These are phyloP conservation scores for Molorchus minor DNA, from an alignment of 2,888 invertebrate species.

Conservation along the genomic window DNA sequence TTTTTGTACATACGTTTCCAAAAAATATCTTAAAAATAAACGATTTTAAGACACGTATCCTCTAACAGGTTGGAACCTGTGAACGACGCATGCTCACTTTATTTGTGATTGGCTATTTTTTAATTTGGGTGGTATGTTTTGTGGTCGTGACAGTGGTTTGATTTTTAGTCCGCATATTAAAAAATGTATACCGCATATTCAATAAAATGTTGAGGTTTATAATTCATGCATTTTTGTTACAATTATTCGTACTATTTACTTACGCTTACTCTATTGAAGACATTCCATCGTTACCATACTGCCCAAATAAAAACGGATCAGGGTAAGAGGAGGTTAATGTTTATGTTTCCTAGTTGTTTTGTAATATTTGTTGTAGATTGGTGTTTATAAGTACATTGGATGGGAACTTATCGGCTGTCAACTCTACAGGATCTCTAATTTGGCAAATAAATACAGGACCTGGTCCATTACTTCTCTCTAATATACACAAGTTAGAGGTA, in stretches of 20 bases:
- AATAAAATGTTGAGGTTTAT: slow-evolving; percentile 15
- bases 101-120: slow-evolving; percentile 5
- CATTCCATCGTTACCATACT: slow-evolving; percentile 45
- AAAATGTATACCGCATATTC: slow-evolving; percentile 7
- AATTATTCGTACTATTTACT: neutral
- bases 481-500: slow-evolving; percentile 88
- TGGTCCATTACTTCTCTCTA: slow-evolving; percentile 84
- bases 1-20: too few relatives aligned
- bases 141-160: neutral
- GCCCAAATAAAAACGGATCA: slow-evolving; percentile 41
- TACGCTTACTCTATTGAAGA: slow-evolving; percentile 10
- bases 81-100: slow-evolving; percentile 7
- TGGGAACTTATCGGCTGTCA: slow-evolving; percentile 85
- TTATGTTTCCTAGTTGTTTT: slow-evolving; percentile 8
- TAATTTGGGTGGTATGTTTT: slow-evolving; percentile 16
- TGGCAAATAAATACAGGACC: slow-evolving; percentile 85
- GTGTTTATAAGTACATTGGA: slow-evolving; percentile 90
- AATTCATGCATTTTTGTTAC: neutral
- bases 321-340: slow-evolving; percentile 38
- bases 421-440: slow-evolving; percentile 73
- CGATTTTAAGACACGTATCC: slow-evolving; percentile 12
- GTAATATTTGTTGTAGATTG: slow-evolving; percentile 54
- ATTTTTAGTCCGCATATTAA: slow-evolving; percentile 4
- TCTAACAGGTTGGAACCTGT: slow-evolving; percentile 12
- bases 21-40: too few relatives aligned